phyloP scores from a whole-genome alignment of 1,140 invertebrate genomes.

The Heliconius congener region DNA sequence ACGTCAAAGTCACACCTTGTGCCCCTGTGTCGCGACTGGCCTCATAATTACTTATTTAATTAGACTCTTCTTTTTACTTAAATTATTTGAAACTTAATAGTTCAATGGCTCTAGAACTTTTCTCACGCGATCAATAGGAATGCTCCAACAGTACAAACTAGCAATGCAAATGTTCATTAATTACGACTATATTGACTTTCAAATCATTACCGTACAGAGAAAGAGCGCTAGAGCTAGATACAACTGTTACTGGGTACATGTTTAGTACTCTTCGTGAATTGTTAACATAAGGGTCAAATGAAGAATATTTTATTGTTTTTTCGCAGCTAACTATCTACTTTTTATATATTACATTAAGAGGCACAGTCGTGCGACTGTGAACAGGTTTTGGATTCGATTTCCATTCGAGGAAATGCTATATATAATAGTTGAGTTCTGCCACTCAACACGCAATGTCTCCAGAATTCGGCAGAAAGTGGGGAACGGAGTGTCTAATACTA shows the following conservation, averaged over 20 bases:
- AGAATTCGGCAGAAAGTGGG: too few relatives aligned
- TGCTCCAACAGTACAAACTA: slow-evolving; percentile 22
- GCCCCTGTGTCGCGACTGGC: too few relatives aligned
- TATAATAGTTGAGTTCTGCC: too few relatives aligned
- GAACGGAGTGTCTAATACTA: too few relatives aligned
- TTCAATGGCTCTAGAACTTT: slow-evolving; percentile 12
- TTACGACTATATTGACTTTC: slow-evolving; percentile 31
- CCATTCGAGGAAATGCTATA: too few relatives aligned
- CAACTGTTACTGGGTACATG: not conserved
- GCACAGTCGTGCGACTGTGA: too few relatives aligned
- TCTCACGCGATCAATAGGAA: slow-evolving; percentile 23
- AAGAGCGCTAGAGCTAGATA: slow-evolving; percentile 15
- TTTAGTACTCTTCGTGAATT: not conserved
- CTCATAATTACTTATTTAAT: not conserved
- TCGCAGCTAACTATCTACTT: not conserved
- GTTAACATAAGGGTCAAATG: not conserved
- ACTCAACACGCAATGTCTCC: too few relatives aligned
- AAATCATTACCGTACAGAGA: slow-evolving; percentile 25
- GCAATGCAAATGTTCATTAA: slow-evolving; percentile 33
- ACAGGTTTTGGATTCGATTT: too few relatives aligned
- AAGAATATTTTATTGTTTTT: not conserved
- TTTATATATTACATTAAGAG: not conserved
- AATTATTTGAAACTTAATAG: not conserved
- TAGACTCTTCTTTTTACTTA: not conserved
- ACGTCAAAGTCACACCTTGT: too few relatives aligned